Percentiles rank a stretch among this genome's conserved stretches.
These are phyloP conservation scores for Polyommatus icarus DNA, from an alignment of 2,888 invertebrate genomes.

Conservation along the genomic window DNA sequence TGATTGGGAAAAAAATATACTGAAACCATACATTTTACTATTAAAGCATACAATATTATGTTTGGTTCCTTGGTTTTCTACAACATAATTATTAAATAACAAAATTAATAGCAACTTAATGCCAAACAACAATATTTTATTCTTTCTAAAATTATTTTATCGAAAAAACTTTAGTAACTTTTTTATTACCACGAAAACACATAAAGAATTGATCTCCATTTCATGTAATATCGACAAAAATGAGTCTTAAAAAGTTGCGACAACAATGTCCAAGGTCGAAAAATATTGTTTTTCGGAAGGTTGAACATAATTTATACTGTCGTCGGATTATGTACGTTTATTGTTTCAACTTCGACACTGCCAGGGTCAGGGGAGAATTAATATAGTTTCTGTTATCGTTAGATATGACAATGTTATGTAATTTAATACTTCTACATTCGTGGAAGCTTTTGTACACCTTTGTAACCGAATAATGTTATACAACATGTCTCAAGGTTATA, in stretches of 20 bases:
- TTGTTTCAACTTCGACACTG: constrained; percentile 23
- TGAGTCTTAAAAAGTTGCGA: constrained; percentile 9
- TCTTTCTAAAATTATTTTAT: no score
- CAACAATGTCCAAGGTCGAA: not conserved
- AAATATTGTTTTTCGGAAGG: constrained; percentile 30
- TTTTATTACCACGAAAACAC: not conserved
- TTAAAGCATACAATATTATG: no score
- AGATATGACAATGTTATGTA: not conserved
- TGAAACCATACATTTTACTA: no score
- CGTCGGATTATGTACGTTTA: constrained; percentile 19
- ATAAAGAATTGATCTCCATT: not conserved
- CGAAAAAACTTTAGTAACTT: not conserved
- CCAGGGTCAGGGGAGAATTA: not conserved
- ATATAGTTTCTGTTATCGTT: not conserved
- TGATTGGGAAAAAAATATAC: no score
- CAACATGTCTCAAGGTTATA: no score
- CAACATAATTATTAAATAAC: no score
- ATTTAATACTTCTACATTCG: not conserved
- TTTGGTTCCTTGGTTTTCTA: no score
- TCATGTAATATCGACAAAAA: not conserved
- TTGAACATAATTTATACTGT: constrained; percentile 31
- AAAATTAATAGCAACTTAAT: no score
- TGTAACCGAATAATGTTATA: no score
- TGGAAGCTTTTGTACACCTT: not conserved
- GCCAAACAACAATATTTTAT: no score